Evolutionary conservation across 2,113 vertebrate genomes (phyloP).

Genomic region (Bos javanicus): DNA sequence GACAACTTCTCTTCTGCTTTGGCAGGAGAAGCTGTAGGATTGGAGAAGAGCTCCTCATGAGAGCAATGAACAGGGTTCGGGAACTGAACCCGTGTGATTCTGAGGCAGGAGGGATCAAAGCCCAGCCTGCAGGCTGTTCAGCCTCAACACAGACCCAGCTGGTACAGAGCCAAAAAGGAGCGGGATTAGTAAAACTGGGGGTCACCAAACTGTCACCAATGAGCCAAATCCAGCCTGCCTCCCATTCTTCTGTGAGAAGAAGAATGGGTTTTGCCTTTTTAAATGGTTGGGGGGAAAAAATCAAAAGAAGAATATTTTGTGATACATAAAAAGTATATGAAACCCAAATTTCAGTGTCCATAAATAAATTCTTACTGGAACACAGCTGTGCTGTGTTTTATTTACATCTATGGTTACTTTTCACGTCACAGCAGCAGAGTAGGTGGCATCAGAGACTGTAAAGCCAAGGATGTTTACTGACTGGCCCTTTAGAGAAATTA

Average conservation of each 20-base stretch:
- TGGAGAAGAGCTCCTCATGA: background rate
- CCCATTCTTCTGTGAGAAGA: background rate
- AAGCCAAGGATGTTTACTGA: background rate
- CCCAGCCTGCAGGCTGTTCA: background rate
- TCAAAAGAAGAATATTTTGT: background rate
- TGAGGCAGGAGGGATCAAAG: background rate
- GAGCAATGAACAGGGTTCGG: background rate
- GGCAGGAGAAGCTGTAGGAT: background rate
- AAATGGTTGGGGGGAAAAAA: background rate
- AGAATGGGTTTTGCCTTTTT: constrained; percentile 9
- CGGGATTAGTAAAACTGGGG: background rate
- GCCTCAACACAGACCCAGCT: background rate
- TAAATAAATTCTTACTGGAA: background rate
- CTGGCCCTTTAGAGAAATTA: background rate
- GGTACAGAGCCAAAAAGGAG: background rate
- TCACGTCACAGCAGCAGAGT: background rate
- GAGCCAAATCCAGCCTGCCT: background rate
- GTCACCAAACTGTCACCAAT: background rate
- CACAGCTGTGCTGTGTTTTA: background rate
- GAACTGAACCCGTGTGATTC: background rate
- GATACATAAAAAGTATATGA: background rate
- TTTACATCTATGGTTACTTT: background rate
- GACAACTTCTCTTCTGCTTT: background rate
- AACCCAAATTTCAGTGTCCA: background rate
- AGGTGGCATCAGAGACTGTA: background rate